Percentiles rank a stretch among this genome's conserved stretches.
phyloP scores from a whole-genome alignment of 2,888 invertebrate species.

The Pristionchus japonicus region DNA sequence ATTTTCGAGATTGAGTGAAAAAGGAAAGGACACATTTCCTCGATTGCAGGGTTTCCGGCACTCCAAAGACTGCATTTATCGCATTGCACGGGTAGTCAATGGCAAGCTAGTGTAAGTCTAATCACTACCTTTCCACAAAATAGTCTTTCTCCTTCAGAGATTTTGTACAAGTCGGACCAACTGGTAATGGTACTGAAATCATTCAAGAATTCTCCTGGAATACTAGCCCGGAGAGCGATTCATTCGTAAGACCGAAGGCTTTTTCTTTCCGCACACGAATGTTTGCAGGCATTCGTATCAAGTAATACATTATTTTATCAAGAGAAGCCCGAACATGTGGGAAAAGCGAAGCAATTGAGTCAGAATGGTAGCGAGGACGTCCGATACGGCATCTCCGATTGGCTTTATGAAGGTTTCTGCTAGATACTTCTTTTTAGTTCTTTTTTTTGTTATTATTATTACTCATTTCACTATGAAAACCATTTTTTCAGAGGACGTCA shows the following conservation, averaged over 20 bases:
- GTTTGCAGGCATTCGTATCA: constrained; percentile 50
- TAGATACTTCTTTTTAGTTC: background rate
- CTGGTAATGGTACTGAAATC: constrained; percentile 51
- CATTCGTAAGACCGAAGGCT: constrained; percentile 51
- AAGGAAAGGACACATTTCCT: too few relatives aligned
- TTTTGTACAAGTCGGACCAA: constrained; percentile 39
- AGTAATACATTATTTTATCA: constrained; percentile 62
- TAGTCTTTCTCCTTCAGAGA: background rate
- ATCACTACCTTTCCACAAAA: background rate
- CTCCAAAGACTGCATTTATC: constrained; percentile 53
- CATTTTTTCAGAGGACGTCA: constrained; percentile 58
- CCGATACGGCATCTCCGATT: constrained; percentile 60
- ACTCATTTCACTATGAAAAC: too few relatives aligned
- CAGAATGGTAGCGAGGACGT: constrained; percentile 54
- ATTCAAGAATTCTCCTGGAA: constrained; percentile 61
- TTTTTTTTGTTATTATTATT: background rate
- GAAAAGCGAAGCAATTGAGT: constrained; percentile 54
- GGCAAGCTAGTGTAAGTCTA: constrained; percentile 44
- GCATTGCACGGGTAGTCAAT: constrained; percentile 50
- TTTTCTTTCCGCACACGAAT: background rate
- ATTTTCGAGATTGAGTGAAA: too few relatives aligned
- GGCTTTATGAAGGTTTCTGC: constrained; percentile 61
- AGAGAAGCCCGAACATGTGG: constrained; percentile 57
- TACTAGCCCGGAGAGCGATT: constrained; percentile 52
- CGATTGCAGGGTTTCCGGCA: constrained; percentile 54